Conservation (phyloP, 2,113 vertebrate species). For the Noturus placidus region DNA sequence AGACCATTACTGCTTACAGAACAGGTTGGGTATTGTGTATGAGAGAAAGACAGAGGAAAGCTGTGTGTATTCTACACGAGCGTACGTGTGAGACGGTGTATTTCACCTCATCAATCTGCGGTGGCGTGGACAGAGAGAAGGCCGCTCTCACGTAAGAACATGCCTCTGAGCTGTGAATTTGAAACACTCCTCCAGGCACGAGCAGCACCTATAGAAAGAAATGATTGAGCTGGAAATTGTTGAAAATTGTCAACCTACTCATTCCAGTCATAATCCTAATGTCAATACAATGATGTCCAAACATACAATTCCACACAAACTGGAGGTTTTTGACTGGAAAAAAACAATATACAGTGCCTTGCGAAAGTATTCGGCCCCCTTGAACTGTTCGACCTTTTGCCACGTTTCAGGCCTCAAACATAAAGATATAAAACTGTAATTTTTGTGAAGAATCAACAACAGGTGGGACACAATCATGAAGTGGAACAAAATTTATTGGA, state of each 20-base stretch:
- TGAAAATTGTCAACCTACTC: not conserved
- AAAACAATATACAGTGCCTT: too few relatives aligned
- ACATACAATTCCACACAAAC: not conserved
- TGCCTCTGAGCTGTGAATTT: slow-evolving; percentile 72
- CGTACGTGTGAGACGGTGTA: slow-evolving; percentile 54
- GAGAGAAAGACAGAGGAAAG: not conserved
- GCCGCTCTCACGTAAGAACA: slow-evolving; percentile 84
- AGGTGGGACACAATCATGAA: too few relatives aligned
- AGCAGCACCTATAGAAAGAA: slow-evolving; percentile 78
- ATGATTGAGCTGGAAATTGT: not conserved
- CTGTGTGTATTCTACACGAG: not conserved
- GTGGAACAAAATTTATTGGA: too few relatives aligned
- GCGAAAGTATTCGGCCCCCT: too few relatives aligned
- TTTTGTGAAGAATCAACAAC: too few relatives aligned
- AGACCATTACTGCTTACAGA: not conserved
- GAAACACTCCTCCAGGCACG: slow-evolving; percentile 85
- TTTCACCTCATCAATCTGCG: slow-evolving; percentile 86
- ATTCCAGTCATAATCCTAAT: not conserved
- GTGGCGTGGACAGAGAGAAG: slow-evolving; percentile 83
- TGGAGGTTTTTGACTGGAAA: not conserved
- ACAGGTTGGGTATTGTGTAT: not conserved
- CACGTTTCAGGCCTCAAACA: too few relatives aligned
- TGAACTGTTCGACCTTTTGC: too few relatives aligned
- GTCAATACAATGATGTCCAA: not conserved
- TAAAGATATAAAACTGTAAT: too few relatives aligned